Evolutionary conservation across 1,140 invertebrate species (phyloP), one percentile per base, ranked within the genome.

Genomic region (Drosophila triauraria): DNA sequence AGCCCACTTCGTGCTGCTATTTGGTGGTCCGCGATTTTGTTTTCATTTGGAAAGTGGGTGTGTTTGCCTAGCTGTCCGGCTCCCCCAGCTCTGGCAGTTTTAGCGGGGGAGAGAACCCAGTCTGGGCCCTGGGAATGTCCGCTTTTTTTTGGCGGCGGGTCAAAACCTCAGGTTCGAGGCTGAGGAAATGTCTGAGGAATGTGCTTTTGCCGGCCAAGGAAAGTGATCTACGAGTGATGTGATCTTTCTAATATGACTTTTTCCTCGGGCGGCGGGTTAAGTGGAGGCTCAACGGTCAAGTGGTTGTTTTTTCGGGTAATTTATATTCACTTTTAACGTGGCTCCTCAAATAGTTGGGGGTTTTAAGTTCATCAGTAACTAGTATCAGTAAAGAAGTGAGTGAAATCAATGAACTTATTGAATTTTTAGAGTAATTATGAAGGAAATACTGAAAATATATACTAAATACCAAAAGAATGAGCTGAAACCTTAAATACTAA

Each of bases 11-110:
- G 84, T 86, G 83, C 77, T 87, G 83, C 78, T 84, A 84, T 84
- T 82, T 87, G 79, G 60, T 75, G 79, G 78, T 84, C 82, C 64
- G 75, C 63, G 84, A 87, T 77, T 86, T 87, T 86, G 83, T 86
- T 83, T 75, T 88, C 76, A 72, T 83, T 87, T 87, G 58, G 83
- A 87, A 87, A 87, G 83, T 88, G 83, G 76, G 76, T 85, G 77
- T 65, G 80, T 65, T 58, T 77, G 58, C 63, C 59, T 76, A 76
- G 72, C 60, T 64, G 46, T 44, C 70, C 27, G 1, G 38, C 50
- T 20, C 35, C 48, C 23, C 4, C 2, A 20, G 23, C 15, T 20
- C 3, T n/a, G 27, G 9, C 12, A 9, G 13, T 3, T 9, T n/a
- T 9, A n/a, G 42, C 8, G 42, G n/a, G 23, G 47, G 25, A 32